These are phyloP conservation scores for Psammodynastes pulverulentus DNA, from an alignment of 2,113 vertebrate genomes.

Conservation along the genomic window DNA sequence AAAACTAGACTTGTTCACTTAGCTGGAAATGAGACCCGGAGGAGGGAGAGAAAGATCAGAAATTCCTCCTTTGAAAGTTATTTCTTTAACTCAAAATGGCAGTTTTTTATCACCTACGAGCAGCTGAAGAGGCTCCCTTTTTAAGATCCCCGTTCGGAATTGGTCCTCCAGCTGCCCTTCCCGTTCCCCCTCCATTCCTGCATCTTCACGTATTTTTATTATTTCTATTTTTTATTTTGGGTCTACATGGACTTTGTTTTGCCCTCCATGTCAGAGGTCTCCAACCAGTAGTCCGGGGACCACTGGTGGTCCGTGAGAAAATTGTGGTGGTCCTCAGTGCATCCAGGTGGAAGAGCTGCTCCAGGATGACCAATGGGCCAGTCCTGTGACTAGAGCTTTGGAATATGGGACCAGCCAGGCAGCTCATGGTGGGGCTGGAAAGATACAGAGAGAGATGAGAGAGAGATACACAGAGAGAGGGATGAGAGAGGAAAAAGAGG, in stretches of 20 bases:
- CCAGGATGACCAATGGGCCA: no score
- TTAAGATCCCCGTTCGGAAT: conserved; percentile 61
- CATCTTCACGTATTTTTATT: conserved; percentile 47
- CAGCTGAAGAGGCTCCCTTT: conserved; percentile 92
- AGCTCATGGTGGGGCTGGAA: no score
- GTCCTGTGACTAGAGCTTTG: no score
- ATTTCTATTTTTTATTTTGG: conserved; percentile 6
- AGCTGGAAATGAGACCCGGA: not conserved
- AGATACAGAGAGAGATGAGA: no score
- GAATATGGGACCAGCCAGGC: no score
- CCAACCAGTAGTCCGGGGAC: no score
- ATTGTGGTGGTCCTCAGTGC: no score
- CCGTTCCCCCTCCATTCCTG: conserved; percentile 19
- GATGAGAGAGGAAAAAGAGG: no score
- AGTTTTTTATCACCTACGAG: conserved; percentile 98
- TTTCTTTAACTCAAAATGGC: conserved; percentile 71
- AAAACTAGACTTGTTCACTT: not conserved
- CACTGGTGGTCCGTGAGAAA: no score
- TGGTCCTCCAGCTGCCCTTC: conserved; percentile 35
- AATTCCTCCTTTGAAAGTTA: not conserved
- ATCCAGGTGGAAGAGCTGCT: no score
- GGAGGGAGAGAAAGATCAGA: not conserved
- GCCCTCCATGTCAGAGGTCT: conserved; percentile 29
- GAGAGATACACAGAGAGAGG: no score
- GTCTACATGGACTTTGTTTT: conserved; percentile 15